A percentile compares a stretch with the other conserved stretches of the same genome.
These are phyloP conservation scores for Coturnix japonica DNA, from an alignment of 2,113 vertebrate genomes.

Conservation along the genomic window DNA sequence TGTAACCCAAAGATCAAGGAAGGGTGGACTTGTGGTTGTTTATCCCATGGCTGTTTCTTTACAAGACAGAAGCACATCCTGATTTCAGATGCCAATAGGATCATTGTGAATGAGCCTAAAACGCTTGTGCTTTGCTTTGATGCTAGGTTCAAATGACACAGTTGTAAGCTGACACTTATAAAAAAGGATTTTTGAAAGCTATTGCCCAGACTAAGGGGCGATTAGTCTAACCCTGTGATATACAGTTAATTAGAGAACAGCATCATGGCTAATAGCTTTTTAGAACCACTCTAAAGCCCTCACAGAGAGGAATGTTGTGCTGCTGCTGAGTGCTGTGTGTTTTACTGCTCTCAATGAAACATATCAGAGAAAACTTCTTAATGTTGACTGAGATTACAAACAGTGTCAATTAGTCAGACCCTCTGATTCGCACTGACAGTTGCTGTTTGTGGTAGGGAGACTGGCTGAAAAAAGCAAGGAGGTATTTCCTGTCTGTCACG, in stretches of 20 bases:
- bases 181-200: conserved; percentile 62
- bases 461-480: not conserved
- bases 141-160: not conserved
- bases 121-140: not conserved
- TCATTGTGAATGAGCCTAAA: not conserved
- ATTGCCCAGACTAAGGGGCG: conserved; percentile 45
- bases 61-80: not conserved
- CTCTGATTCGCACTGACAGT: conserved; percentile 20
- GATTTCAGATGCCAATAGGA: not conserved
- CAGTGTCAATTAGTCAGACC: conserved; percentile 3
- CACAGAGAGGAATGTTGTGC: conserved; percentile 55
- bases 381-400: not conserved
- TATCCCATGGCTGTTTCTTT: not conserved
- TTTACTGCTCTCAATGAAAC: conserved; percentile 36
- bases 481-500: not conserved
- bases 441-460: not conserved
- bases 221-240: conserved; percentile 57
- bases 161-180: conserved; percentile 57
- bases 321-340: conserved; percentile 54
- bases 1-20: not conserved
- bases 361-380: conserved; percentile 28
- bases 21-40: not conserved
- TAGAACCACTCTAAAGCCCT: conserved; percentile 62
- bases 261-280: conserved; percentile 65
- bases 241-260: conserved; percentile 66